Base-by-base conservation (phyloP, 2,888 invertebrate species). In the Cepaea hortensis region DNA sequence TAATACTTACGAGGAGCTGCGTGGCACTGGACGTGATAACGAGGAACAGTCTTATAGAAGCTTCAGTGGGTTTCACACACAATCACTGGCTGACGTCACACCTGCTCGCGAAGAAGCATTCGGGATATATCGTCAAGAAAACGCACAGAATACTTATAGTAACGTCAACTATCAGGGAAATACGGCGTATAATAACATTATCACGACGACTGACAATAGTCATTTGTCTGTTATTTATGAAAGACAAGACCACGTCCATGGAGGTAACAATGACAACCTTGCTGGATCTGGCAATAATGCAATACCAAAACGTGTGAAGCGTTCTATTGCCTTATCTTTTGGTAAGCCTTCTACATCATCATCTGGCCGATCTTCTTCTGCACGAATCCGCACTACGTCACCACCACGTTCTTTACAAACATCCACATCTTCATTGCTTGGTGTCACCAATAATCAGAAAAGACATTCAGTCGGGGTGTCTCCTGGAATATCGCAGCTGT, bases 321-420 rank as follows among this genome's bases (percentile, higher is more conserved):
- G 82, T 15, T 62, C 77, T 13, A 65, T 77, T 9, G 68, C 77
- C 9, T 61, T 77, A 9, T 76, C 77, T 46, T 76, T 77, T 48
- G 15, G 65, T n/a, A 20, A 35, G 35, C 55, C 55, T 55, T 55
- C 68, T 11, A 77, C 13, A 23, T 18, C 65, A 13, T 77, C 65
- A n/a, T 50, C 35, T 35, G n/a, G n/a, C 15, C 76, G 46, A 55
- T 55, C 6, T 11, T 35, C 55, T 11, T 55, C 55, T 55, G 6
- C 11, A 11, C 7, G 11, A 55, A 55, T 11, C 6, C 0, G 55
- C 11, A 6, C 11, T 11, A 55, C 77, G 13, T 48, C 70, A 50
- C 13, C 23, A 7, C 50, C 77, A n/a, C 11, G 73, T 13, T n/a
- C 55, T 46, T 4, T 20, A 62, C 4, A 7, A 61, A 15, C 73